Percentiles rank a stretch among this genome's conserved stretches.
phyloP scores from a whole-genome alignment of 2,113 vertebrate species.

The Pipa parva region DNA sequence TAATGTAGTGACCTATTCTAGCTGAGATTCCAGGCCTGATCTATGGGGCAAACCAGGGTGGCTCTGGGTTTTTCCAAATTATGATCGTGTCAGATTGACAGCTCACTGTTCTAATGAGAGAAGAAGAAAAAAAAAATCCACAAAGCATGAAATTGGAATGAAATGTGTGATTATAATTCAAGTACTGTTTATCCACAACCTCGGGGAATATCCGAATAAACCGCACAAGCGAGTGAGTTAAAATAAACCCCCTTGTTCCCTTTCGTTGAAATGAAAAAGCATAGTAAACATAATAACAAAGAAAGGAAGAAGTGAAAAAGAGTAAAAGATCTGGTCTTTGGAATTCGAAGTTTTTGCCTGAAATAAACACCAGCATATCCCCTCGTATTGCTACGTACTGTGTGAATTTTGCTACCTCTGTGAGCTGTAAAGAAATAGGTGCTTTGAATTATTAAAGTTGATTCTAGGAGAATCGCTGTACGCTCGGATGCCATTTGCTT shows the following conservation, averaged over 20 bases:
- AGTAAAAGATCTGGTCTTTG: slow-evolving; percentile 44
- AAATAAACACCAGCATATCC: slow-evolving; percentile 31
- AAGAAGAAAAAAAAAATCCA: too few species aligned
- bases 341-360: slow-evolving; percentile 35
- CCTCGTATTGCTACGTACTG: slow-evolving; percentile 43
- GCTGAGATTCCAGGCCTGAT: slow-evolving; percentile 38
- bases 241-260: slow-evolving; percentile 51
- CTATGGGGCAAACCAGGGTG: slow-evolving; percentile 52
- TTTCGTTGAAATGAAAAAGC: too few species aligned
- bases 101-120: slow-evolving; percentile 73
- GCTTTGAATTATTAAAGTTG: slow-evolving; percentile 73
- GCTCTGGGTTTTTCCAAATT: slow-evolving; percentile 60
- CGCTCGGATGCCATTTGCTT: slow-evolving; percentile 66
- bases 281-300: background rate
- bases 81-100: slow-evolving; percentile 69
- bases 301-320: background rate
- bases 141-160: slow-evolving; percentile 80
- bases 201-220: slow-evolving; percentile 61
- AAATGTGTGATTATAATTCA: slow-evolving; percentile 84
- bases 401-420: slow-evolving; percentile 48
- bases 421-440: slow-evolving; percentile 61
- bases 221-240: slow-evolving; percentile 60
- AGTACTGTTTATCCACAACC: slow-evolving; percentile 70
- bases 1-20: slow-evolving; percentile 24
- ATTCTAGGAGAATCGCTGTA: slow-evolving; percentile 63